Evolutionary conservation across 35 echinoderm and acorn worm species (phyloP).

Genomic region (Heliocidaris erythrogramma): DNA sequence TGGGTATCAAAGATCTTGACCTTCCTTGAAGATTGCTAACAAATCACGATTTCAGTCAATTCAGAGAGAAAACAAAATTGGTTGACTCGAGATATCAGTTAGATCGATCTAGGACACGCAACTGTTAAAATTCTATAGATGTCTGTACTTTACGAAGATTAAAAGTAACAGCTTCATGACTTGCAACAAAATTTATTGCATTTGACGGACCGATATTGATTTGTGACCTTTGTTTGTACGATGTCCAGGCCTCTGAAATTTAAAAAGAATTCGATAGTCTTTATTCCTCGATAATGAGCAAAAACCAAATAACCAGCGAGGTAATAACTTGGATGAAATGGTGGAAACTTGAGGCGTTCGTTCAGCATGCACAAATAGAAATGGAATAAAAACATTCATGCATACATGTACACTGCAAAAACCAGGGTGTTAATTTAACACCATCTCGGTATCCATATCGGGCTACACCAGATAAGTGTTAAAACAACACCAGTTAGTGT

Average conservation of each 20-base stretch:
- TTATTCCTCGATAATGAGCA: too few relatives aligned
- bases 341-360: too few relatives aligned
- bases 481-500: too few relatives aligned
- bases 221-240: neutral
- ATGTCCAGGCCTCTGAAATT: neutral
- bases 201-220: neutral
- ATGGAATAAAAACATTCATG: too few relatives aligned
- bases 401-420: too few relatives aligned
- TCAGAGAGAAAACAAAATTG: neutral
- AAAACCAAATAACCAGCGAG: too few relatives aligned
- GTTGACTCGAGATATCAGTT: neutral
- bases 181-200: neutral
- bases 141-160: neutral
- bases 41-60: neutral
- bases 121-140: neutral
- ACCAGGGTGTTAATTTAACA: too few relatives aligned
- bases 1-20: neutral
- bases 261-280: neutral
- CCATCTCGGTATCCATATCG: too few relatives aligned
- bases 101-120: neutral
- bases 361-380: too few relatives aligned
- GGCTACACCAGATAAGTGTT: too few relatives aligned
- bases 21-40: neutral
- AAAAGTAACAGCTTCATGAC: neutral
- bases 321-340: too few relatives aligned